Evolutionary conservation across 2,888 invertebrate genomes (phyloP), one percentile per base, ranked within the genome.

Genomic region (Lacanobia wlatinum): DNA sequence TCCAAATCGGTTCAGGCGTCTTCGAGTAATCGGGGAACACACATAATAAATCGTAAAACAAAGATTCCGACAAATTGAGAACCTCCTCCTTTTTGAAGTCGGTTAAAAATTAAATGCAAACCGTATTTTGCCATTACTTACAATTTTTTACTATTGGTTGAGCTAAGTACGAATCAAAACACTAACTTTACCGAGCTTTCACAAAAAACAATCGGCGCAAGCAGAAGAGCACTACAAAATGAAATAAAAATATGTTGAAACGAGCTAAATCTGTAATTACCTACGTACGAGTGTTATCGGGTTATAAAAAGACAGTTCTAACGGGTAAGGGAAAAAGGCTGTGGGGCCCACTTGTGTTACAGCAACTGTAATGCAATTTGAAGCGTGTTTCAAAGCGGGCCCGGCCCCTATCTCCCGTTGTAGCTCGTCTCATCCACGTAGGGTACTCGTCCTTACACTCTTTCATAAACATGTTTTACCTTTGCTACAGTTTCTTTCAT

Each of bases 351-450:
- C 87, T 88, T 90, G 91, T 92, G 92, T 90, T 90, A 90, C 91
- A 90, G 88, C 88, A 89, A 90, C 89, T 92, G 91, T 92, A 94
- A 93, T 92, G 90, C 90, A 92, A 93, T 94, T 93, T 91, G 85
- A 87, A 90, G 87, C 87, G 92, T 87, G 91, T 92, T 90, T 93
- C 93, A 94, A 93, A 94, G 93, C 90, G 86, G 83, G 58, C 56
- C 61, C 53, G 21, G 50, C 73, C 73, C 73, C 73, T 59, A 75
- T 76, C 64, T 76, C 61, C 43, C 46, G 53, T n/a, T 61, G 60
- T 59, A 63, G 43, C 53, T 56, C 38, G 64, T 69, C 56, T 61
- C 74, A 52, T 28, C 43, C 34, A 55, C 53, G 52, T 40, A 65
- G 64, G 60, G 66, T 18, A 48, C 48, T 48, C 18, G 18, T 69